These are phyloP conservation scores for Conistra vaccinii DNA, from an alignment of 2,888 invertebrate genomes.

Conservation along the genomic window DNA sequence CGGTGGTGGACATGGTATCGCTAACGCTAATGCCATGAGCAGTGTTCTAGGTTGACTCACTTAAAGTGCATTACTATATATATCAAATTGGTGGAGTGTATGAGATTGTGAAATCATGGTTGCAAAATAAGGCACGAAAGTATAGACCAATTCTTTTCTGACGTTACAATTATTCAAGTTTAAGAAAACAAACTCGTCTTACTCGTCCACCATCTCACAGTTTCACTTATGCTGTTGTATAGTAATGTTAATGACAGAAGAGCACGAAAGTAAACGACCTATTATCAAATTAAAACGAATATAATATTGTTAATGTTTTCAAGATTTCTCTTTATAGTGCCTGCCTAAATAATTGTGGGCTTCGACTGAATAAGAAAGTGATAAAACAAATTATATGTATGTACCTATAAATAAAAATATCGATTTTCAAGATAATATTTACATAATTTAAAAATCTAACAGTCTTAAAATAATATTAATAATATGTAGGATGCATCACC, in stretches of 20 bases:
- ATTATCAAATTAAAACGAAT: neutral
- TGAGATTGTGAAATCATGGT: neutral
- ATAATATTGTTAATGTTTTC: neutral
- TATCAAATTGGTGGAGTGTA: neutral
- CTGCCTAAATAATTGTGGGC: neutral
- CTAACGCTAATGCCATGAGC: neutral
- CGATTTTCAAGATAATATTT: too few species aligned
- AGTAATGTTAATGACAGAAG: neutral
- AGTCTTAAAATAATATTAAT: too few species aligned
- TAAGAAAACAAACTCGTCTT: neutral
- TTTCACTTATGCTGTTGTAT: neutral
- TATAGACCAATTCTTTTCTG: neutral
- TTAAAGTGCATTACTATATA: neutral
- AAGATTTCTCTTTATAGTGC: slow-evolving; percentile 8
- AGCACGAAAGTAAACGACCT: neutral
- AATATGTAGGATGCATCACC: too few species aligned
- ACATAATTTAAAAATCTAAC: too few species aligned
- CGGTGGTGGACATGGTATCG: neutral
- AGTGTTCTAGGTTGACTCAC: neutral
- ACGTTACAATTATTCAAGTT: neutral
- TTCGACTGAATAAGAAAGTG: neutral
- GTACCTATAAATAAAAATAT: too few species aligned
- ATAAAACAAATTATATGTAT: neutral
- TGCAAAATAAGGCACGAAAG: neutral
- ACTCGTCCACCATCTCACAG: neutral